Evolutionary conservation across 2,797 vertebrate genomes (phyloP), one percentile per base, ranked within the genome.

Genomic region (Scolopax bukidnonensis): DNA sequence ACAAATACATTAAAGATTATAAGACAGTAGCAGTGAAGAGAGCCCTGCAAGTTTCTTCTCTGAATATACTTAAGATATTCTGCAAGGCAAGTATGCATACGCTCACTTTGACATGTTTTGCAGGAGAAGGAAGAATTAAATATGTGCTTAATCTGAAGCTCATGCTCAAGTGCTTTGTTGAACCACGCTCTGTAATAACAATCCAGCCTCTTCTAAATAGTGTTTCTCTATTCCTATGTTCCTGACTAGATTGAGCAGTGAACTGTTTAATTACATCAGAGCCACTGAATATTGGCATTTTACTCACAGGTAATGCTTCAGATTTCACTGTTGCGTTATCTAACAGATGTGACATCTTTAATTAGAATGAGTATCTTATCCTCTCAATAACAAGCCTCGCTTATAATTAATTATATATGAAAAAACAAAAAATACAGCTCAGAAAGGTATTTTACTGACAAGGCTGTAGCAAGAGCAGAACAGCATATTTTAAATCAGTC

Each of bases 211-310:
- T 92, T 90, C 59, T 90, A 91, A 87, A 45, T 15, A 86, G 18
- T 43, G 23, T 93, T 90, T 86, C 79, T 88, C 51, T 76, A 11
- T 84, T 96, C n/a, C 36, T 61, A 0, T 64, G 59, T 12, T 95
- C 77, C 87, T 86, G 63, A 79, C 83, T 70, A 84, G 69, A 67
- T 30, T 93, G 85, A 87, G 63, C 63, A 93, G 77, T 57, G 63
- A 71, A 23, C 25, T 64, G n/a, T 78, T 90, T 95, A 91, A 94
- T 96, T 95, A 73, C 63, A 82, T 77, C 38, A 84, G 70, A 91
- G 32, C 11, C 60, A 60, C 60, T 79, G 77, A 86, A 75, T 86
- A 95, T 94, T 91, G 80, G 17, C 82, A 86, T 91, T 91, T 74
- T 53, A 19, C 36, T 96, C 83, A 81, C 43, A 84, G 63, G 65